These are phyloP conservation scores for Pachypeltis micranthus DNA, from an alignment of 1,140 invertebrate species.

Conservation along the genomic window DNA sequence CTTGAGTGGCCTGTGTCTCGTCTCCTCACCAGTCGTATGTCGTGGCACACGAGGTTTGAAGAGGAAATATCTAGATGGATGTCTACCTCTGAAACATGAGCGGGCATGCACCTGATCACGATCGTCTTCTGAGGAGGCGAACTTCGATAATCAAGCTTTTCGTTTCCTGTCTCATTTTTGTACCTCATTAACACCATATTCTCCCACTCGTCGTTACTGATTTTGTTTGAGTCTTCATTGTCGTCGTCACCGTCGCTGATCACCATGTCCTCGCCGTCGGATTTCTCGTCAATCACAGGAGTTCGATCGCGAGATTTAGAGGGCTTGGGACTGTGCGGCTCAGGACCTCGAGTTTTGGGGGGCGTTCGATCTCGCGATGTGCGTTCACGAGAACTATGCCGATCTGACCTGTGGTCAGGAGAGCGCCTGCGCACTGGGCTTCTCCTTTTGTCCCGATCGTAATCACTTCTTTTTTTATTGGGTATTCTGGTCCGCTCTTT, in stretches of 20 bases:
- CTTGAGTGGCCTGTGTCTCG: conserved; percentile 80
- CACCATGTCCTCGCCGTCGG: conserved; percentile 23
- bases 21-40: conserved; percentile 72
- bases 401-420: neutral
- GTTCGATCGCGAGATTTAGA: neutral
- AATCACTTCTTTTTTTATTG: conserved; percentile 32
- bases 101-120: conserved; percentile 66
- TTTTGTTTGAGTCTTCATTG: conserved; percentile 16
- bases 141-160: conserved; percentile 46
- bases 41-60: conserved; percentile 62
- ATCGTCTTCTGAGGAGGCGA: conserved; percentile 74
- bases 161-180: neutral
- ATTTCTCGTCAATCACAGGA: conserved; percentile 4
- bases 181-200: neutral
- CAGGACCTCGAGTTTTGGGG: neutral
- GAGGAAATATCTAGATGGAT: conserved; percentile 58
- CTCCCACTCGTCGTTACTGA: conserved; percentile 26
- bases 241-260: conserved; percentile 16
- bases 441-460: conserved; percentile 22
- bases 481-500: conserved; percentile 9
- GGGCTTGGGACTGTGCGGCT: neutral
- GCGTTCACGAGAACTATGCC: neutral
- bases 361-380: neutral
- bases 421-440: neutral
- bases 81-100: conserved; percentile 71